These are phyloP conservation scores for Echeneis naucrates DNA, from an alignment of 2,797 vertebrate genomes.

Conservation along the genomic window DNA sequence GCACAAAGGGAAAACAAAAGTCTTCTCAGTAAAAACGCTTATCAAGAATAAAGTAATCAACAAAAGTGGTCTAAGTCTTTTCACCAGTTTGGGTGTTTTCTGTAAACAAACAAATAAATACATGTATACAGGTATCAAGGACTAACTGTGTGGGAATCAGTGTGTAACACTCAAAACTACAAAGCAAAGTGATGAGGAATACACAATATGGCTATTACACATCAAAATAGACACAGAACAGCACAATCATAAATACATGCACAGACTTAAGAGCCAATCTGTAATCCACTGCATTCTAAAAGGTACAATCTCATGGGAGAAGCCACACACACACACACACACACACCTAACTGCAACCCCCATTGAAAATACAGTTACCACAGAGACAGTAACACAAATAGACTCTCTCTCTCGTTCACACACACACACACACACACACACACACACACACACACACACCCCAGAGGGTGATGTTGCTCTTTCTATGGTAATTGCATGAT, in stretches of 20 bases:
- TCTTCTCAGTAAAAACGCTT: too few species aligned
- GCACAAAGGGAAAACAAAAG: too few species aligned
- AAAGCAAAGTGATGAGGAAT: not conserved
- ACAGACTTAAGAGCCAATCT: constrained; percentile 3
- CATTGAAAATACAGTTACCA: constrained; percentile 21
- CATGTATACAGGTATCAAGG: not conserved
- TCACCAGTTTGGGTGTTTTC: not conserved
- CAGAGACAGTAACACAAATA: constrained; percentile 27
- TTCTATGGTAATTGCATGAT: constrained; percentile 74
- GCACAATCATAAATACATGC: not conserved
- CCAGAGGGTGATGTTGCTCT: constrained; percentile 63
- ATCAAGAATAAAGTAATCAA: not conserved
- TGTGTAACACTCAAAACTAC: not conserved
- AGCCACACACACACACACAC: not conserved
- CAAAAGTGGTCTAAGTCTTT: too few species aligned
- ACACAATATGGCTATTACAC: not conserved
- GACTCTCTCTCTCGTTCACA: too few species aligned
- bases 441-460: constrained; percentile 1
- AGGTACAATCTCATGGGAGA: constrained; percentile 18
- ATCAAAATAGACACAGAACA: not conserved
- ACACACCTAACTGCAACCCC: constrained; percentile 8
- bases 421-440: constrained; percentile 2
- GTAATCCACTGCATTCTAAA: constrained; percentile 10
- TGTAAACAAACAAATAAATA: not conserved
- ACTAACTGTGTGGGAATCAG: not conserved